Conservation (phyloP, 2,888 invertebrate species). For the Brenthis ino region DNA sequence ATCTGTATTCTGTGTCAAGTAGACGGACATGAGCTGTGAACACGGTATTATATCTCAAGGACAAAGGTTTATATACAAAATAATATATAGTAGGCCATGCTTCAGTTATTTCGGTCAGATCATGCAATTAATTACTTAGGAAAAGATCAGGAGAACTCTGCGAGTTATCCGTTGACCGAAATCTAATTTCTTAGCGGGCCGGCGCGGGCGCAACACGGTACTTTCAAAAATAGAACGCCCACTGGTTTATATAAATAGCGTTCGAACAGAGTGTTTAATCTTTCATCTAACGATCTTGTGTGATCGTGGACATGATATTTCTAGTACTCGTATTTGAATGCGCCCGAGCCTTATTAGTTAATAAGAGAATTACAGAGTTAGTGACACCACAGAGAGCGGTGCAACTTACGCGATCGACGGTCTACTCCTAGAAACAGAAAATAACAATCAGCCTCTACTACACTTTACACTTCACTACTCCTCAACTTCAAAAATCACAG, state of each 20-base stretch:
- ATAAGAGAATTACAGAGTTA: constrained; percentile 71
- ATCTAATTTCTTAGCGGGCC: constrained; percentile 62
- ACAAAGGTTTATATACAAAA: constrained; percentile 42
- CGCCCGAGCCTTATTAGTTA: constrained; percentile 72
- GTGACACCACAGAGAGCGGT: constrained; percentile 82
- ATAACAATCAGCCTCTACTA: constrained; percentile 80
- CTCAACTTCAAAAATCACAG: constrained; percentile 54
- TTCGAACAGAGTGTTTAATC: constrained; percentile 54
- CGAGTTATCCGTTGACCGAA: constrained; percentile 69
- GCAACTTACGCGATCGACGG: constrained; percentile 83
- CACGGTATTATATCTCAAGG: constrained; percentile 41
- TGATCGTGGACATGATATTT: constrained; percentile 53
- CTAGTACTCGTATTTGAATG: constrained; percentile 55
- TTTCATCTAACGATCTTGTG: constrained; percentile 53
- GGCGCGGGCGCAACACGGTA: constrained; percentile 74
- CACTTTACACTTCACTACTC: constrained; percentile 53
- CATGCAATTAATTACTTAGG: constrained; percentile 65
- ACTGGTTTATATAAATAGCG: constrained; percentile 69
- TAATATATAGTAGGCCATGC: constrained; percentile 55
- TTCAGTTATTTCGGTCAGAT: constrained; percentile 57
- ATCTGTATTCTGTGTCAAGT: constrained; percentile 36
- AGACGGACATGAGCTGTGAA: constrained; percentile 33
- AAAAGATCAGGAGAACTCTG: constrained; percentile 55
- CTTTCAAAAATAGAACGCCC: constrained; percentile 72
- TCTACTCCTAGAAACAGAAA: constrained; percentile 84